Evolutionary conservation across 2,888 invertebrate genomes (phyloP), one percentile per base, ranked within the genome.

Genomic region (Idaea straminata): DNA sequence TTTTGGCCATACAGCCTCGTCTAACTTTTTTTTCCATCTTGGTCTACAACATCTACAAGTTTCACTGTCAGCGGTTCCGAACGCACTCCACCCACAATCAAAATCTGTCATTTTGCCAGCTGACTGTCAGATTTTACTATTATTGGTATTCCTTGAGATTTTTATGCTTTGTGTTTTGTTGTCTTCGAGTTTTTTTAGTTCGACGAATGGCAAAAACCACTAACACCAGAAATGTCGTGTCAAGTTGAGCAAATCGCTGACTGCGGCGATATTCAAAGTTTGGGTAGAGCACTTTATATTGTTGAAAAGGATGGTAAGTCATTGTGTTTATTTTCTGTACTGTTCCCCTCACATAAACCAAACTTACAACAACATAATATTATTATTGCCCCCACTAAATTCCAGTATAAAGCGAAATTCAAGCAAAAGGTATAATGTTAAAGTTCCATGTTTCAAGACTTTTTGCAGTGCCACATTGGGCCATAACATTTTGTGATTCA

Each of bases 161-260:
- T 36, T 36, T 36, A 1, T 36, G 36, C 10, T 36, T 36, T 36
- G 36, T 36, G 36, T 36, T 36, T 5, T 36, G 10, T 36, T 36
- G 5, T 7, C 36, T 25, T 36, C 6, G 36, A 36, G 6, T 36
- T 5, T 36, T 36, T 36, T 36, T 1, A 4, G 10, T 5, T 4
- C 10, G 36, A 36, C 10, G 25, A 25, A 36, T 36, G 36, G 36
- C 36, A 36, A 7, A 36, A 36, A 36, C 0, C 36, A 36, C 4
- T 47, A 47, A 7, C 47, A 47, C 47, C 10, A 47, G 74, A 64
- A 70, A 85, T 86, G 86, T 82, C 86, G 68, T 95, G 95, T 82
- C 95, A 95, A 87, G 93, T 95, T n/a, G 95, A 94, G 84, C 89
- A 93, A 76, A 93, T 94, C 77, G 95, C 94, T 57, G 94, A 93